A percentile compares a stretch with the other conserved stretches of the same genome.
Conservation (phyloP, 2,888 invertebrate species). For the Cryptocephalus moraei region DNA sequence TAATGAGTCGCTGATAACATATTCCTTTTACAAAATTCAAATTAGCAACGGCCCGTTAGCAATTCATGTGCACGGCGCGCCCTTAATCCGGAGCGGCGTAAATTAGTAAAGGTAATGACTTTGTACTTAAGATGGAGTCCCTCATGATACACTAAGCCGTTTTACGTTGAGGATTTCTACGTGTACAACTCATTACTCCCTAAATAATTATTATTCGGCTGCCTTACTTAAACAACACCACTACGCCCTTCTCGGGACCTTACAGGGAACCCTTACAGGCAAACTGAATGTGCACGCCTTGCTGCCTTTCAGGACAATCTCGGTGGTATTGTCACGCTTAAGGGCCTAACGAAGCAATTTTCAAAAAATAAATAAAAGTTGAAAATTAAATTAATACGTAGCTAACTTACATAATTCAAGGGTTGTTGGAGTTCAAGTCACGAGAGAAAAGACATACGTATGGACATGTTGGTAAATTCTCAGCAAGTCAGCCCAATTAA, state of each 20-base stretch:
- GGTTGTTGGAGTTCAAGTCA: too few relatives aligned
- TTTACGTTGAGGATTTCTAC: constrained; percentile 13
- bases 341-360: too few relatives aligned
- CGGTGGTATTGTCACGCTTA: too few relatives aligned
- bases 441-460: too few relatives aligned
- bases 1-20: not conserved
- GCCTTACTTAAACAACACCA: not conserved
- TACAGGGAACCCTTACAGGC: too few relatives aligned
- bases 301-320: too few relatives aligned
- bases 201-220: constrained; percentile 4
- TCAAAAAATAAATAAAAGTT: too few relatives aligned
- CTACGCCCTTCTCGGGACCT: not conserved
- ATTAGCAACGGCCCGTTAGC: constrained; percentile 12
- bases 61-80: constrained; percentile 10
- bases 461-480: too few relatives aligned
- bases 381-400: too few relatives aligned
- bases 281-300: too few relatives aligned
- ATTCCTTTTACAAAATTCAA: constrained; percentile 13
- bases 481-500: too few relatives aligned
- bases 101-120: constrained; percentile 20
- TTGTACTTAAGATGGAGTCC: constrained; percentile 19
- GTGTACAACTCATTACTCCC: constrained; percentile 9
- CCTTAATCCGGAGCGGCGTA: constrained; percentile 14
- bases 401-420: too few relatives aligned
- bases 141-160: constrained; percentile 23